phyloP scores from a whole-genome alignment of 2,113 vertebrate species.

The Vireo altiloquus region DNA sequence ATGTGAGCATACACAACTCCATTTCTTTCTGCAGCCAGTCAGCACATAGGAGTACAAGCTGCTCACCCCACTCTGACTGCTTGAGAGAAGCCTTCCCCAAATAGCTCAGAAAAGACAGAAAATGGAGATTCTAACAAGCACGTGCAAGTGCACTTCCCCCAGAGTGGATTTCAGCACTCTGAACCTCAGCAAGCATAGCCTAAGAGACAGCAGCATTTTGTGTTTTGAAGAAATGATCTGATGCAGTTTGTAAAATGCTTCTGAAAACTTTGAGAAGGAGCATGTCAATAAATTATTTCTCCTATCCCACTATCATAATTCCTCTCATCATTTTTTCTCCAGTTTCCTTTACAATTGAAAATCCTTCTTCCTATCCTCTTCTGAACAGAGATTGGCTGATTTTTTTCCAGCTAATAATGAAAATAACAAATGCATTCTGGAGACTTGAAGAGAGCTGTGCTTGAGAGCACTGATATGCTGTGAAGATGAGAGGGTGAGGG shows the following conservation, averaged over 20 bases:
- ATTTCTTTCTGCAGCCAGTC: not conserved
- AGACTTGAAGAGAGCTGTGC: not conserved
- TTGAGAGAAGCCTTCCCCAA: not conserved
- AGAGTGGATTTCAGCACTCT: not conserved
- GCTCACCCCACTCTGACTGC: not conserved
- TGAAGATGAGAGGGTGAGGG: conserved; percentile 13
- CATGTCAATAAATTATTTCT: not conserved
- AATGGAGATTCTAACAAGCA: not conserved
- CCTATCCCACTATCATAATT: not conserved
- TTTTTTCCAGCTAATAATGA: not conserved
- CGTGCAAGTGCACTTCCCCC: not conserved
- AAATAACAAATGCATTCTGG: conserved; percentile 8
- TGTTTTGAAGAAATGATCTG: not conserved
- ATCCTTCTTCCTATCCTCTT: not conserved
- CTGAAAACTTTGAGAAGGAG: not conserved
- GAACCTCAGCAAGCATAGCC: not conserved
- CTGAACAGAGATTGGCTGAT: not conserved
- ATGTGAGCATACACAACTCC: not conserved
- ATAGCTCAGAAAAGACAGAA: not conserved
- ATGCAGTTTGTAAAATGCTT: not conserved
- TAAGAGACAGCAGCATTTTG: not conserved
- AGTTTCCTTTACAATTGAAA: not conserved
- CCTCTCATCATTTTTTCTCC: not conserved
- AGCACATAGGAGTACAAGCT: not conserved
- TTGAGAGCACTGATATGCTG: not conserved